phyloP scores from a whole-genome alignment of 2,113 vertebrate species.

The Planiliza haematocheilus region DNA sequence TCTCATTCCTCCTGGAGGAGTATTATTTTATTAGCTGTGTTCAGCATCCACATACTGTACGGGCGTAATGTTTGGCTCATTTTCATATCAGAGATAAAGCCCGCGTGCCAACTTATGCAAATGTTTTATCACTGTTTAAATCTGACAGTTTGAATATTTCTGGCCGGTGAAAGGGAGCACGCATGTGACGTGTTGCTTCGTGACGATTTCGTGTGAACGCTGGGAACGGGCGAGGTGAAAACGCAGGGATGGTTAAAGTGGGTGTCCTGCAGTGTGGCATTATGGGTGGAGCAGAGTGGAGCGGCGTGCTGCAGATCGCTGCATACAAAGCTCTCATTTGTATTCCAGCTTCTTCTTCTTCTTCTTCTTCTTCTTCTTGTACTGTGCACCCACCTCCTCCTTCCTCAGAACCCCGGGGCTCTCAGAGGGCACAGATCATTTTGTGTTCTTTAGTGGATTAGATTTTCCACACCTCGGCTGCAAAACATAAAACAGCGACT shows the following conservation, averaged over 20 bases:
- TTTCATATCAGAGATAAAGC: too few relatives aligned
- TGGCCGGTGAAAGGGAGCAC: background rate
- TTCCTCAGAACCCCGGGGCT: too few relatives aligned
- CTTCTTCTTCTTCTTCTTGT: too few relatives aligned
- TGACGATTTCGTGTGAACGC: background rate
- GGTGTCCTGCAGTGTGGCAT: conserved; percentile 22
- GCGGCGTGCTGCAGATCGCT: conserved; percentile 42
- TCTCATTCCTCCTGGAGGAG: too few relatives aligned
- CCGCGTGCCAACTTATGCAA: conserved; percentile 3
- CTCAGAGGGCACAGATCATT: conserved; percentile 44
- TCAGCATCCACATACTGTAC: too few relatives aligned
- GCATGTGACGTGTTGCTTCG: background rate
- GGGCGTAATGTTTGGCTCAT: too few relatives aligned
- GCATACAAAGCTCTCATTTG: conserved; percentile 57
- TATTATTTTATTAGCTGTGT: too few relatives aligned
- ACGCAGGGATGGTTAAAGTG: conserved; percentile 29
- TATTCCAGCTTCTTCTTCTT: conserved; percentile 40
- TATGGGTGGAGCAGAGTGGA: conserved; percentile 24
- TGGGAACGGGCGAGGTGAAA: background rate
- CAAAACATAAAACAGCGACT: conserved; percentile 19
- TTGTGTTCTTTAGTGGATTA: conserved; percentile 31
- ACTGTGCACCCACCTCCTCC: background rate
- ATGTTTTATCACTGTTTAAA: background rate
- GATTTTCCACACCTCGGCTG: conserved; percentile 35
- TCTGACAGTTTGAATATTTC: conserved; percentile 17